Base-by-base conservation (phyloP, 2,113 vertebrate genomes). In the Scomber colias region DNA sequence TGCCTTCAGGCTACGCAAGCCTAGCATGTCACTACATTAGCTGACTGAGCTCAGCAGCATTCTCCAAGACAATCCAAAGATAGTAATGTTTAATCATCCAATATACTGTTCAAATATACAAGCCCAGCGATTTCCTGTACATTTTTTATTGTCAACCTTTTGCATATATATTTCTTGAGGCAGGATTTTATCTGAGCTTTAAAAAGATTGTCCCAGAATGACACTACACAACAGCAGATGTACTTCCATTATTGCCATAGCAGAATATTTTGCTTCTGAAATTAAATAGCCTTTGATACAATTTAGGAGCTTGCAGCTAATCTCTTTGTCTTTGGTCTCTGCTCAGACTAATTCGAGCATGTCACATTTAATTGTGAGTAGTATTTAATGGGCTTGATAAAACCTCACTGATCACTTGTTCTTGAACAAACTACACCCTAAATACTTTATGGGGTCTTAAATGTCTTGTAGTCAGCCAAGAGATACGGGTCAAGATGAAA, bases 301-400 rank as follows among this genome's bases (percentile, higher is more conserved):
- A 71, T 80, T 84, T 79, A 71, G 60, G 71, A 79, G 82, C 78
- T 83, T 24, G 57, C 45, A 35, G 73, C 79, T 87, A 87, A 92
- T 90, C 77, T 82, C 77, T 80, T 71, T 84, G 82, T 85, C 85
- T 89, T 78, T 76, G 61, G 82, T 84, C 77, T 84, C 67, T 7
- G 84, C 73, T 81, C 74, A 21, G 77, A 31, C 82, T 89, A 87
- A 87, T 83, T 91, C 66, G 45, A 84, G 83, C 81, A 61, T 68
- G 90, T 86, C 92, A 83, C 82, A 79, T 89, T 92, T 92, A 85
- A 90, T 91, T 87, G 88, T 89, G 79, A 91, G 79, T 49, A 56
- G 77, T 40, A 77, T 88, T 93, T 92, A 92, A 92, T 88, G 78
- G 83, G 84, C 85, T 89, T 92, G 90, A 93, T 93, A 90, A 94